A percentile compares a stretch with the other conserved stretches of the same genome.
phyloP scores from a whole-genome alignment of 2,797 vertebrate species.

The Urosaurus nigricauda region DNA sequence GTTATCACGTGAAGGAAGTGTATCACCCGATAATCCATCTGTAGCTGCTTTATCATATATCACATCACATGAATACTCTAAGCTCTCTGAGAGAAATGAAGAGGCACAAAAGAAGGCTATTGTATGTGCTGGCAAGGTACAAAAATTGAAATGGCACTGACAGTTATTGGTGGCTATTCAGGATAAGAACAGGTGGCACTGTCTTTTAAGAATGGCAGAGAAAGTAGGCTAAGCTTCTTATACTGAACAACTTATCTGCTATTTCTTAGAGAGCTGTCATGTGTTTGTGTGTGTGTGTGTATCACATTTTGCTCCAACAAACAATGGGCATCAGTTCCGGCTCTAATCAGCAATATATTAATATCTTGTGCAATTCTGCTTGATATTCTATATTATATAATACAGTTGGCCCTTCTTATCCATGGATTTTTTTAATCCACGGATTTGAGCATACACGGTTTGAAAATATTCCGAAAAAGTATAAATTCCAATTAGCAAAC shows the following conservation, averaged over 20 bases:
- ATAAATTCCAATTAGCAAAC: too few species aligned
- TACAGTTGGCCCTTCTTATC: too few species aligned
- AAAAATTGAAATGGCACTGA: slow-evolving; percentile 22
- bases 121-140: not conserved
- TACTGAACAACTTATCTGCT: slow-evolving; percentile 8
- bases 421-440: too few species aligned
- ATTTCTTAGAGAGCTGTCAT: too few species aligned
- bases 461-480: too few species aligned
- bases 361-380: not conserved
- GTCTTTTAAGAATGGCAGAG: slow-evolving; percentile 25
- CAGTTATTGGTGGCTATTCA: slow-evolving; percentile 28
- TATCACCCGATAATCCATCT: slow-evolving; percentile 33
- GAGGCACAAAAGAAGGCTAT: slow-evolving; percentile 29
- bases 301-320: slow-evolving; percentile 10
- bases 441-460: too few species aligned
- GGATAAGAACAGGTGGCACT: not conserved
- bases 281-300: too few species aligned
- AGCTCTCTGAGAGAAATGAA: slow-evolving; percentile 30
- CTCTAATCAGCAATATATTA: not conserved
- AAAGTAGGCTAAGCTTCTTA: slow-evolving; percentile 24
- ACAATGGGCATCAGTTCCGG: not conserved
- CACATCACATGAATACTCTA: slow-evolving; percentile 37
- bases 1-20: slow-evolving; percentile 26
- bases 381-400: too few species aligned
- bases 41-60: slow-evolving; percentile 27